Conservation (phyloP, 2,113 vertebrate genomes). For the Catharus bicknelli region DNA sequence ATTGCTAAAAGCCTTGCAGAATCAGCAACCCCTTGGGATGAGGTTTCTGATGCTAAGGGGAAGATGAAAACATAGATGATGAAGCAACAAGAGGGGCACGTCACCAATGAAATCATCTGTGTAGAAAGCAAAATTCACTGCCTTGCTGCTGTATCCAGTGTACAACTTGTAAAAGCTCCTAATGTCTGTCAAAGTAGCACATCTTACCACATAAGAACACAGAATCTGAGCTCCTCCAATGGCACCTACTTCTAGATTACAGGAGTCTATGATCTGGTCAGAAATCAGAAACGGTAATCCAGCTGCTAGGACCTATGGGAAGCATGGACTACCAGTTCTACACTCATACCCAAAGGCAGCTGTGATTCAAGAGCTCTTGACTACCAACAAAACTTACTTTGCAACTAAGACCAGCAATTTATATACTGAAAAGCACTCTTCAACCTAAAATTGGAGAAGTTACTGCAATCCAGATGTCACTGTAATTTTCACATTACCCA, state of each 20-base stretch:
- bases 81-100: neutral
- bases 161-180: neutral
- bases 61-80: neutral
- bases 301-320: neutral
- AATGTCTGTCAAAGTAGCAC: neutral
- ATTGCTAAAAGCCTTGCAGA: neutral
- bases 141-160: neutral
- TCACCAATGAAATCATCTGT: neutral
- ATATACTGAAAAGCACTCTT: neutral
- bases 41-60: neutral
- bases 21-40: rapidly evolving
- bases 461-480: neutral
- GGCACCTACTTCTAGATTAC: neutral
- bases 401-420: neutral
- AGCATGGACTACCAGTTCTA: neutral
- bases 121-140: neutral
- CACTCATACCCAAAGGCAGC: neutral
- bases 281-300: neutral
- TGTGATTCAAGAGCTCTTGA: neutral
- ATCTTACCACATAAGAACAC: neutral
- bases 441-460: neutral
- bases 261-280: neutral
- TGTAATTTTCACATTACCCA: neutral
- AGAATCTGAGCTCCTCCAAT: neutral
- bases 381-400: neutral